These are phyloP conservation scores for Hippoglossus hippoglossus DNA, from an alignment of 2,797 vertebrate species.

Conservation along the genomic window DNA sequence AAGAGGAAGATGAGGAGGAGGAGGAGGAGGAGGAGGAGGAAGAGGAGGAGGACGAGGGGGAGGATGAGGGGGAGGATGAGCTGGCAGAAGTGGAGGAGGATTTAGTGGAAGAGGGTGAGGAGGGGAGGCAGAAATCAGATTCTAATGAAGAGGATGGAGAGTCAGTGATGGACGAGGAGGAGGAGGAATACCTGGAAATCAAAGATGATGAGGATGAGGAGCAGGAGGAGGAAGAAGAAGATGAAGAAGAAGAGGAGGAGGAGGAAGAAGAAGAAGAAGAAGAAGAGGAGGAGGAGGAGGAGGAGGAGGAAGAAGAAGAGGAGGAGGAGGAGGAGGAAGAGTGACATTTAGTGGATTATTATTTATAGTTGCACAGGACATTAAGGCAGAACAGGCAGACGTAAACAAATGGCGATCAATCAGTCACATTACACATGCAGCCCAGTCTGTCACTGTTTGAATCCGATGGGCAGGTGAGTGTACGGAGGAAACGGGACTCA, in stretches of 20 bases:
- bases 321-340: constrained; percentile 46
- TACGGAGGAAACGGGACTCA: background rate
- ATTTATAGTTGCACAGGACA: constrained; percentile 15
- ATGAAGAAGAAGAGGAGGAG: constrained; percentile 16
- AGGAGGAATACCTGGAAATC: constrained; percentile 17
- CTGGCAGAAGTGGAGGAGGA: constrained; percentile 56
- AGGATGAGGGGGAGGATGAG: constrained; percentile 19
- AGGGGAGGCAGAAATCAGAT: constrained; percentile 48
- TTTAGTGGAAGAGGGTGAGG: constrained; percentile 50
- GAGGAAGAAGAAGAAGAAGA: constrained; percentile 34
- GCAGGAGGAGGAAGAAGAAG: constrained; percentile 6
- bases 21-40: constrained; percentile 74
- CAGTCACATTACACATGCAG: constrained; percentile 6
- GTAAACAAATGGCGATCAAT: background rate
- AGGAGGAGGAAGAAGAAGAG: constrained; percentile 40
- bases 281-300: constrained; percentile 46
- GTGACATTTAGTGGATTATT: constrained; percentile 45
- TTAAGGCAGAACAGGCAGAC: background rate
- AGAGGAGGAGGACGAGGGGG: constrained; percentile 39
- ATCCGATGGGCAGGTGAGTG: constrained; percentile 9
- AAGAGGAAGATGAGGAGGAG: background rate
- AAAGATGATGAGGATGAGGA: constrained; percentile 32
- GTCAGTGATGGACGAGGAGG: constrained; percentile 44
- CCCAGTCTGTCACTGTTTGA: background rate
- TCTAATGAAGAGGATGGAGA: constrained; percentile 49